Base-by-base conservation (phyloP, 2,797 vertebrate genomes). In the Tenualosa thibaudeaui region DNA sequence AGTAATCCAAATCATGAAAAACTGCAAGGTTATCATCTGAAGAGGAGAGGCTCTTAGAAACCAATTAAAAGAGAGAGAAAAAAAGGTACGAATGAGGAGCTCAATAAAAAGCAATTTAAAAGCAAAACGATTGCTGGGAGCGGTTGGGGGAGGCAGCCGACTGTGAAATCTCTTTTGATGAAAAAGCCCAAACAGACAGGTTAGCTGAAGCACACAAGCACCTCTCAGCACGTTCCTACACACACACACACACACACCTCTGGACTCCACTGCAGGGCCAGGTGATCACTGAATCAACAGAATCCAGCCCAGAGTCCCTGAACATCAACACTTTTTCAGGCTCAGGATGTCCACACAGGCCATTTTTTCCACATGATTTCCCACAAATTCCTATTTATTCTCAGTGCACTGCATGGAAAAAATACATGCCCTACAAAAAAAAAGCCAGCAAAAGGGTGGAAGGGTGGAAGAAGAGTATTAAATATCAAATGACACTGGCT, bases 51-150 rank as follows among this genome's bases (percentile, higher is more conserved):
- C 88, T 86, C 89, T 88, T 89, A 62, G 85, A 89, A 93, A 91
- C 89, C 91, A 91, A 94, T 93, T 92, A 91, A 89, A 89, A 91
- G 88, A 12, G 50, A 51, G 31, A 31, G 1, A 31, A 86, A 65
- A 89, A 92, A 90, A 85, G 86, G 85, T 46, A 81, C 84, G 75
- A 65, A 81, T 83, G 85, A 90, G 84, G 83, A 92, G 90, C 81
- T 89, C 88, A 89, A 92, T 93, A 93, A 90, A 90, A 92, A 90
- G 58, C 89, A 90, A 89, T 68, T 86, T 78, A 86, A 89, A 91
- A 92, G 90, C 81, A 89, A 91, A 87, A 84, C 53, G 81, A 82
- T 75, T 62, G 68, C 49, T 86, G 65, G n/a, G 6, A 54, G 56
- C 58, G 6, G n/a, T 81, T 40, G 10, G n/a, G 22, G n/a, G 71